Conservation (phyloP, 2,888 invertebrate species). For the Acrocera orbiculus region DNA sequence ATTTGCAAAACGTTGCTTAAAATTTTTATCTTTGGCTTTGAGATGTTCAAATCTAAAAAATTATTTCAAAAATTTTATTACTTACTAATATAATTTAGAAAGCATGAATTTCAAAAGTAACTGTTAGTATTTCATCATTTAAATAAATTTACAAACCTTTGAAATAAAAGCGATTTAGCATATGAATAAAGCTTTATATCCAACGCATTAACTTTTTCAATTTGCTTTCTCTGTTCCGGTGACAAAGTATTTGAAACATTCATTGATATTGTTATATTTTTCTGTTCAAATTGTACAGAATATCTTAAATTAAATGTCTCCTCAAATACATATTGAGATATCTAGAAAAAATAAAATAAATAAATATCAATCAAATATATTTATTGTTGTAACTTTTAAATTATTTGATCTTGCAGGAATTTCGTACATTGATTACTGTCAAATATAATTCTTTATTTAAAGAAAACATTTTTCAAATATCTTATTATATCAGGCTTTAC, state of each 20-base stretch:
- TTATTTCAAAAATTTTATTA: constrained; percentile 4
- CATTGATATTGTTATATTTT: constrained; percentile 76
- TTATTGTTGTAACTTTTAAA: no score
- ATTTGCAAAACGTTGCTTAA: constrained; percentile 65
- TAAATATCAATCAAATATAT: neutral
- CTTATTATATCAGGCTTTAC: no score
- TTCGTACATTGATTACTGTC: no score
- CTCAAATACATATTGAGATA: constrained; percentile 85
- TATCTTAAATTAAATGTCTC: constrained; percentile 83
- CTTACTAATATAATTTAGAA: neutral
- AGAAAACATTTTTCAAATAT: no score
- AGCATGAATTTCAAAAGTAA: no score
- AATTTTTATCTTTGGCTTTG: constrained; percentile 63
- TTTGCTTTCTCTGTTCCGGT: constrained; percentile 52
- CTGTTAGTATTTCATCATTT: neutral
- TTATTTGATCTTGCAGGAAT: no score
- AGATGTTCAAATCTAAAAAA: constrained; percentile 57
- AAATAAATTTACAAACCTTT: constrained; percentile 38
- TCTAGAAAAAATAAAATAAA: constrained; percentile 30
- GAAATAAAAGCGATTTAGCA: constrained; percentile 73
- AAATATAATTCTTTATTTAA: no score
- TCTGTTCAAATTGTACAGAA: constrained; percentile 79
- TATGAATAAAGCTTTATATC: constrained; percentile 88
- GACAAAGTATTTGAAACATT: constrained; percentile 62
- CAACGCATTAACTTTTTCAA: constrained; percentile 66